These are phyloP conservation scores for Actinostola sp. DNA, from an alignment of 92 coral and sea anemone species.

Conservation along the genomic window DNA sequence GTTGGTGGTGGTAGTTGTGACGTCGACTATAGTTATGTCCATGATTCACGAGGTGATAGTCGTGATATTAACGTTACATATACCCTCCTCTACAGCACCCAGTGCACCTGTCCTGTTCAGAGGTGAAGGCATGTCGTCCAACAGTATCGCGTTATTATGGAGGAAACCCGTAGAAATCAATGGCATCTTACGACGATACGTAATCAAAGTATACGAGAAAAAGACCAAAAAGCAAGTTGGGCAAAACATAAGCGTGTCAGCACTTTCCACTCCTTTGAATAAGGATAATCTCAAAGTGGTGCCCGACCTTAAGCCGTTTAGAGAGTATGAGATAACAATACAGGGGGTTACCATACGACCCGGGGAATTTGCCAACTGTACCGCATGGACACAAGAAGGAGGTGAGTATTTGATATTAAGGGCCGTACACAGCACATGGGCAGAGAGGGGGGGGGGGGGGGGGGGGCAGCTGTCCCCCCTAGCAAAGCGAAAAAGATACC, in stretches of 20 bases:
- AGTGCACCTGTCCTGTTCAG: conserved; percentile 31
- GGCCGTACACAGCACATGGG: no score
- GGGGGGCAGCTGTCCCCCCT: no score
- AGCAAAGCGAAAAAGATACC: no score
- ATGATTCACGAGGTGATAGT: no score
- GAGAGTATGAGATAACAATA: conserved; percentile 39
- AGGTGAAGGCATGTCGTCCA: conserved; percentile 8
- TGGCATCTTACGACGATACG: conserved; percentile 53
- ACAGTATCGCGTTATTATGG: conserved; percentile 40
- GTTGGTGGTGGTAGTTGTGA: no score
- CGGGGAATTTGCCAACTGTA: conserved; percentile 40
- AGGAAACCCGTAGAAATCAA: conserved; percentile 40
- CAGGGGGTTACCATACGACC: conserved; percentile 52
- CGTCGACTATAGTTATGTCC: no score
- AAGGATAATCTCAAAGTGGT: background rate
- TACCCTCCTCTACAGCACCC: conserved; percentile 15
- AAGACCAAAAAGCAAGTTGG: conserved; percentile 36
- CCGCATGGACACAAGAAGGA: conserved; percentile 53
- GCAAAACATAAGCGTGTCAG: background rate
- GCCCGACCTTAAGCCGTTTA: conserved; percentile 42
- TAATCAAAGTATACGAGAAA: conserved; percentile 37
- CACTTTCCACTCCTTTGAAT: background rate
- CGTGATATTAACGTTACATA: no score
- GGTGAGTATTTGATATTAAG: no score
- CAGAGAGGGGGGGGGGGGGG: no score